A percentile compares a stretch with the other conserved stretches of the same genome.
These are phyloP conservation scores for Desoria tigrina DNA, from an alignment of 2,888 invertebrate genomes.

Conservation along the genomic window DNA sequence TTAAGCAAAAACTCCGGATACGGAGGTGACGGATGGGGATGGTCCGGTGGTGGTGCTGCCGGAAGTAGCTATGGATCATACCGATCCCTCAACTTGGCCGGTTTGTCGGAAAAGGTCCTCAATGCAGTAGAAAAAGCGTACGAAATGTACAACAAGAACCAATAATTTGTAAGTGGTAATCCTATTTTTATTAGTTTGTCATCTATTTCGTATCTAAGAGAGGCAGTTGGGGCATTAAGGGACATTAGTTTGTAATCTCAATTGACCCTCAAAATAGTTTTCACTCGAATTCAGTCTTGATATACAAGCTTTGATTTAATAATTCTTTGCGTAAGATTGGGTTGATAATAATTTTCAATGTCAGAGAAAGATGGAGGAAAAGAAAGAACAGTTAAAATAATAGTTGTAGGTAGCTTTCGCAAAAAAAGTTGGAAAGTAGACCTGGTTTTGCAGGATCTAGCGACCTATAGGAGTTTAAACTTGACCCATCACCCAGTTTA, in stretches of 20 bases:
- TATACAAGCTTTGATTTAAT: too few species aligned
- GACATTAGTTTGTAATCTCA: too few species aligned
- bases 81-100: constrained; percentile 53
- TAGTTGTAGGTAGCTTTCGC: constrained; percentile 25
- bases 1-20: constrained; percentile 54
- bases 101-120: constrained; percentile 53
- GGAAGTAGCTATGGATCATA: constrained; percentile 52
- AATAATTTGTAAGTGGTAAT: constrained; percentile 48
- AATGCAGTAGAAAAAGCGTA: constrained; percentile 52
- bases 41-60: constrained; percentile 31
- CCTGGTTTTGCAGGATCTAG: constrained; percentile 53
- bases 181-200: constrained; percentile 13
- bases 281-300: too few species aligned
- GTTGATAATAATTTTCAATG: too few species aligned
- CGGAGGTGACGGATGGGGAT: constrained; percentile 50
- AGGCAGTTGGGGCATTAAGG: background rate
- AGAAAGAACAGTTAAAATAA: constrained; percentile 40
- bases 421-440: constrained; percentile 49
- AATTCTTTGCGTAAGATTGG: too few species aligned
- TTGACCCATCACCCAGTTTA: constrained; percentile 54
- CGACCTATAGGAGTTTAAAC: constrained; percentile 50
- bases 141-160: constrained; percentile 53
- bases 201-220: background rate
- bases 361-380: background rate
- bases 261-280: too few species aligned